phyloP scores from a whole-genome alignment of 2,797 vertebrate genomes.

The Anas flavirostris region DNA sequence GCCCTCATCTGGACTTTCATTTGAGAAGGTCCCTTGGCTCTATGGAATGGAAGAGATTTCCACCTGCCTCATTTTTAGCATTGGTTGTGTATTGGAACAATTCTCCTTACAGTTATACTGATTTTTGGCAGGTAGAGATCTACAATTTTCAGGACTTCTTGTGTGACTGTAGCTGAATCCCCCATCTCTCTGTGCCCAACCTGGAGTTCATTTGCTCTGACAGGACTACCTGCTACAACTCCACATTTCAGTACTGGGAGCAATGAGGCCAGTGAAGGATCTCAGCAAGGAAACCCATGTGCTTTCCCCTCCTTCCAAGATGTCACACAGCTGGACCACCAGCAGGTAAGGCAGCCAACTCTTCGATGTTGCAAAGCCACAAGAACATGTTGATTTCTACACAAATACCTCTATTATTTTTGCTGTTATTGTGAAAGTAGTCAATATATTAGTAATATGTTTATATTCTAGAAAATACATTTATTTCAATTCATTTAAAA shows the following conservation, averaged over 20 bases:
- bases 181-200: not conserved
- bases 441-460: not conserved
- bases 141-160: not conserved
- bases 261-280: not conserved
- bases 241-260: fast-evolving
- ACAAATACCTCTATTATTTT: not conserved
- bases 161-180: not conserved
- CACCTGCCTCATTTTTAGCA: not conserved
- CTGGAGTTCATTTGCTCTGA: not conserved
- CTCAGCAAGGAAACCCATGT: not conserved
- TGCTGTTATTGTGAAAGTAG: not conserved
- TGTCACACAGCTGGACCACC: not conserved
- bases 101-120: not conserved
- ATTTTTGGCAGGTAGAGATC: not conserved
- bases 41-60: not conserved
- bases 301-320: not conserved
- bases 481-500: not conserved
- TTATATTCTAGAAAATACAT: not conserved
- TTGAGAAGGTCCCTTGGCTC: not conserved
- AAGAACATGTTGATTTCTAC: not conserved
- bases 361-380: not conserved
- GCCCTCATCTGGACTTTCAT: not conserved
- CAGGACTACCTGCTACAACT: not conserved
- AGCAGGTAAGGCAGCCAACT: not conserved
- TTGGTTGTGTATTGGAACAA: fast-evolving